Base-by-base conservation (phyloP, 2,888 invertebrate species). In the Neoascia interrupta region DNA sequence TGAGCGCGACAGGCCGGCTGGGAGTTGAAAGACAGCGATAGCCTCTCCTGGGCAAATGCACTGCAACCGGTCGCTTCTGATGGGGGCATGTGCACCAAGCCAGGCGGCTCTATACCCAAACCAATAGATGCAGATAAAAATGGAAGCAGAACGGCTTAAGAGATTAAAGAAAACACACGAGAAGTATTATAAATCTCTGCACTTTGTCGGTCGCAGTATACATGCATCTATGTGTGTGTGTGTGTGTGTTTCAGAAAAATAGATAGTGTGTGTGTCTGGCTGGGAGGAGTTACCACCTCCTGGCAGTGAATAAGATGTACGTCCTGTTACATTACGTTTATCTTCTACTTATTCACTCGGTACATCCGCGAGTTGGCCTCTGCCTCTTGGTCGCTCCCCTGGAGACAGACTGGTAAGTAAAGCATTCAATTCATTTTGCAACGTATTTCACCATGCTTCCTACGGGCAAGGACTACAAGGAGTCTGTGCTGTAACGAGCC, bases 261-360 rank as follows among this genome's bases (percentile, higher is more conserved):
- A 49, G n/a, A n/a, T n/a, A n/a, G n/a, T 60, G 37, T 60, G 39
- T 60, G 69, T 69, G 68, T 73, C 73, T 79, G 61, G 19, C 36
- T 39, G 53, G 47, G 45, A 41, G 47, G 45, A 41, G 23, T 18
- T 26, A 31, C 28, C 54, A n/a, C 73, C 60, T 56, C 28, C 69
- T 80, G 80, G 74, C 80, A 80, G 43, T 80, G 80, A 80, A 63
- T 80, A 80, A 80, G 80, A 80, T 80, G 69, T 80, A 80, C 80
- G 80, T 69, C 80, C 80, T 80, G 80, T 80, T 74, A 73, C 80
- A 80, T 80, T 80, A 80, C 80, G 80, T 80, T 80, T 80, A 80
- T 80, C 74, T 80, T 80, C 80, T 80, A 80, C 80, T 80, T 80
- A 80, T 80, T 80, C 80, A 80, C 69, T 80, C 58, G 73, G 66